Conservation (phyloP, 2,888 invertebrate species). For the Hyposoter dolosus region DNA sequence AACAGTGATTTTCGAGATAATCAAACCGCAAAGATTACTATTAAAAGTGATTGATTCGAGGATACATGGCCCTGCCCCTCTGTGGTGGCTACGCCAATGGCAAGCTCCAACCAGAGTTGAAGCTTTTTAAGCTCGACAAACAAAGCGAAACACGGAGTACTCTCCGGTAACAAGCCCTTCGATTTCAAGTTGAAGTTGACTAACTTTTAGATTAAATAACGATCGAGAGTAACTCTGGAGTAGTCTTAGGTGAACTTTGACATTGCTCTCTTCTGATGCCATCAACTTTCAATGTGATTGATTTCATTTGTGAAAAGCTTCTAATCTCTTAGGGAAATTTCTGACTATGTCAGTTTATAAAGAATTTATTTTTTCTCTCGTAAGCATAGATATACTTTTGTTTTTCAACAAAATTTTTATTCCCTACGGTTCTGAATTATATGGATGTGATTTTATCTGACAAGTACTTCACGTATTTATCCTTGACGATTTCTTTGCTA, state of each 20-base stretch:
- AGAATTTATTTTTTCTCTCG: background rate
- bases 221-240: background rate
- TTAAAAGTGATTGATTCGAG: conserved; percentile 18
- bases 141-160: background rate
- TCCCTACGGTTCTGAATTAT: background rate
- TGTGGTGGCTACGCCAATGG: background rate
- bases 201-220: conserved; percentile 5
- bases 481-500: background rate
- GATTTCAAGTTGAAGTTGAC: background rate
- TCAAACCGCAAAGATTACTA: background rate
- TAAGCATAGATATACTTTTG: background rate
- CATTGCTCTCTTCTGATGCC: background rate
- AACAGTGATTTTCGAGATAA: background rate
- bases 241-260: background rate
- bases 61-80: background rate
- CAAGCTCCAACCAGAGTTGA: background rate
- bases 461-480: background rate
- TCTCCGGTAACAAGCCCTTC: background rate
- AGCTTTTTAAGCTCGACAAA: background rate
- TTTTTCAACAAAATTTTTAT: background rate
- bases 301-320: too few species aligned
- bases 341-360: background rate
- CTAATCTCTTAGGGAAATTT: background rate
- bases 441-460: background rate
- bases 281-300: background rate